phyloP scores from a whole-genome alignment of 92 coral and sea anemone genomes.

The Nematostella vectensis region DNA sequence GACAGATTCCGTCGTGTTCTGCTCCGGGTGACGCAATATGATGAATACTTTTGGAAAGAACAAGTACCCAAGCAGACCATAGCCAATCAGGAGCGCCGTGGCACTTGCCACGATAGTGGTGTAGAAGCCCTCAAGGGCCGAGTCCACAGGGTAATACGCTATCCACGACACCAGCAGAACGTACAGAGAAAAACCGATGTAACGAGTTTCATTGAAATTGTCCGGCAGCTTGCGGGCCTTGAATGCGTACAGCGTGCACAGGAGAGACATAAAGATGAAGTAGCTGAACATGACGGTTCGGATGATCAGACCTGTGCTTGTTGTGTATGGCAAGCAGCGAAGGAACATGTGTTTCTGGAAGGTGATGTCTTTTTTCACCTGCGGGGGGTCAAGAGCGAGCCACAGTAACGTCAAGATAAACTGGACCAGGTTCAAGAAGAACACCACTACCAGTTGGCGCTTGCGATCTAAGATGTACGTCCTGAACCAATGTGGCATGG shows the following conservation, averaged over 20 bases:
- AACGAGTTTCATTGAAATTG: slow-evolving; percentile 36
- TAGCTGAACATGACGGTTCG: slow-evolving; percentile 17
- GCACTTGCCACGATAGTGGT: slow-evolving; percentile 33
- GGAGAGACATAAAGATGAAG: slow-evolving; percentile 19
- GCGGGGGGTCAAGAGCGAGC: slow-evolving; percentile 36
- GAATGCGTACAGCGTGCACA: slow-evolving; percentile 41
- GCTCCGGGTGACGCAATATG: slow-evolving; percentile 28
- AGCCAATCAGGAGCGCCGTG: slow-evolving; percentile 26
- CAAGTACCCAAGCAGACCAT: slow-evolving; percentile 36
- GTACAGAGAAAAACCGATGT: slow-evolving; percentile 48
- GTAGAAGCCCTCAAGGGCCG: slow-evolving; percentile 31
- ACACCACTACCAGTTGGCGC: slow-evolving; percentile 13
- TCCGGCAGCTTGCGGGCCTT: slow-evolving; percentile 38
- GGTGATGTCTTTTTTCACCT: slow-evolving; percentile 9
- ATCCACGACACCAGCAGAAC: slow-evolving; percentile 31
- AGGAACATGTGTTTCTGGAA: slow-evolving; percentile 27
- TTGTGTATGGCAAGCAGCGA: slow-evolving; percentile 19
- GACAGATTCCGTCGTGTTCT: slow-evolving; percentile 21
- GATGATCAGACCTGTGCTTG: slow-evolving; percentile 14
- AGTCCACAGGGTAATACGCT: slow-evolving; percentile 41
- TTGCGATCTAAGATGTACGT: slow-evolving; percentile 11
- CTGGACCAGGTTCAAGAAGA: slow-evolving; percentile 5
- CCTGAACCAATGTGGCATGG: slow-evolving; percentile 13
- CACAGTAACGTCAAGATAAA: slow-evolving; percentile 14
- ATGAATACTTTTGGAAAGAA: slow-evolving; percentile 33